These are phyloP conservation scores for Chrysolina americana DNA, from an alignment of 2,888 invertebrate species.

Conservation along the genomic window DNA sequence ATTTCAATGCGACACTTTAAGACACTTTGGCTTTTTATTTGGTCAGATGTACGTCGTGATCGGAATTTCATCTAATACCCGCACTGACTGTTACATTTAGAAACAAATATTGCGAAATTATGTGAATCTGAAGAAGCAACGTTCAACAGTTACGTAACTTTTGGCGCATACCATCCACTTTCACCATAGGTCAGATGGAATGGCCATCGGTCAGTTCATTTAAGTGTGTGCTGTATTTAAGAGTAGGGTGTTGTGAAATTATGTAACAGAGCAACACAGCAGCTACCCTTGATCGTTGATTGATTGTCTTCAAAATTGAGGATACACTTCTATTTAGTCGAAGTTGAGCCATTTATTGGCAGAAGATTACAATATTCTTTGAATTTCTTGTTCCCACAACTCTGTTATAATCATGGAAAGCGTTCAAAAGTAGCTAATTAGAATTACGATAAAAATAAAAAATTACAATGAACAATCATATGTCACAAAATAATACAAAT, in stretches of 20 bases:
- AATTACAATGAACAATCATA: too few relatives aligned
- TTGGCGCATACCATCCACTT: constrained; percentile 1
- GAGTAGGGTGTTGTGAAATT: background rate
- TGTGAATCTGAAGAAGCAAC: constrained; percentile 19
- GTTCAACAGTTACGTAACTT: background rate
- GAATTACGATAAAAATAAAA: too few relatives aligned
- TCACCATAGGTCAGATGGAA: constrained; percentile 11
- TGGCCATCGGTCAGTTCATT: background rate
- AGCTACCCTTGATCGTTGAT: too few relatives aligned
- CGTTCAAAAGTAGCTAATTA: too few relatives aligned
- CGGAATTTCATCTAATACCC: background rate
- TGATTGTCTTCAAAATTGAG: too few relatives aligned
- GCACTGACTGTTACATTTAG: constrained; percentile 20
- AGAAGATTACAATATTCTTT: too few relatives aligned
- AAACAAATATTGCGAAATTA: constrained; percentile 20
- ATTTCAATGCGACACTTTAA: constrained; percentile 37
- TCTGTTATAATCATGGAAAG: too few relatives aligned
- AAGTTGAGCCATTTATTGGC: too few relatives aligned
- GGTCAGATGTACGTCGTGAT: constrained; percentile 7
- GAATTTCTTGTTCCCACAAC: too few relatives aligned
- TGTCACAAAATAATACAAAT: too few relatives aligned
- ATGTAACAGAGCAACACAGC: too few relatives aligned
- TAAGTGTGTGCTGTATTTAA: background rate
- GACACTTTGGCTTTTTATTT: constrained; percentile 16
- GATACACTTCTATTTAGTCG: too few relatives aligned